Evolutionary conservation across 2,888 invertebrate genomes (phyloP).

Genomic region (Eutolmus rufibarbis): DNA sequence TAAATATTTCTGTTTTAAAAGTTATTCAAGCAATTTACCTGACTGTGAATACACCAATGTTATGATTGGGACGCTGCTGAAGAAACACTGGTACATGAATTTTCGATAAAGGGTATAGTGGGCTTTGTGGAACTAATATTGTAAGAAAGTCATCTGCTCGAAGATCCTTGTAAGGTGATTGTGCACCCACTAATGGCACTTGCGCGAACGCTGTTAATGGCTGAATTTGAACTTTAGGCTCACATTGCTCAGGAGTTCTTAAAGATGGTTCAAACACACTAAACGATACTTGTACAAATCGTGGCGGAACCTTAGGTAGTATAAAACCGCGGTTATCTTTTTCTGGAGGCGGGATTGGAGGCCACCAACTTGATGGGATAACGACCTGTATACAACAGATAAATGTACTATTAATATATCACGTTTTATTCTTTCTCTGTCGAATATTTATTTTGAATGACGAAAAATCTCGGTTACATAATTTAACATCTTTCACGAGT

Average conservation of each 20-base stretch:
- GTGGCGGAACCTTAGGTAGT: slow-evolving; percentile 71
- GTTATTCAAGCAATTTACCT: slow-evolving; percentile 68
- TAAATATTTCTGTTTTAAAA: not conserved
- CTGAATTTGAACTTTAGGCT: slow-evolving; percentile 77
- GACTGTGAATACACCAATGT: slow-evolving; percentile 82
- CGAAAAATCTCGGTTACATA: not conserved
- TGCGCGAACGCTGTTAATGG: slow-evolving; percentile 70
- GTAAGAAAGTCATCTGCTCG: slow-evolving; percentile 84
- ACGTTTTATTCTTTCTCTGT: not conserved
- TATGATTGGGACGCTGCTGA: slow-evolving; percentile 71
- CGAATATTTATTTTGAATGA: not conserved
- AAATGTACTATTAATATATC: not conserved
- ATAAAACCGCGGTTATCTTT: slow-evolving; percentile 68
- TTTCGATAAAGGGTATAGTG: slow-evolving; percentile 87
- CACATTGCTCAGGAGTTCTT: slow-evolving; percentile 72
- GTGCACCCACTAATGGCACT: slow-evolving; percentile 79
- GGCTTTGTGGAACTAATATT: slow-evolving; percentile 85
- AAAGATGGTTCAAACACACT: slow-evolving; percentile 85
- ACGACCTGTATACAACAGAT: slow-evolving; percentile 65
- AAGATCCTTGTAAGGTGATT: slow-evolving; percentile 83
- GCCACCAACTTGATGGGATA: slow-evolving; percentile 93
- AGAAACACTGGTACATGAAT: slow-evolving; percentile 91
- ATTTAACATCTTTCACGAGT: too few species aligned
- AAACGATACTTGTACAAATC: slow-evolving; percentile 82
- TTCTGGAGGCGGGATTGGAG: slow-evolving; percentile 71